Percentiles rank a stretch among this genome's conserved stretches.
Evolutionary conservation across 1,140 invertebrate species (phyloP).

Genomic region (fruit fly (Drosophila melanogaster)): Release_6_plus_ISO1_MT NT_037436.4:10718001-10718500

Average conservation of each 20-base stretch:
- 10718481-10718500: background rate
- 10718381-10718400: conserved; percentile 18
- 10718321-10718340: conserved; percentile 18
- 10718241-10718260: conserved; percentile 62
- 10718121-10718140: conserved; percentile 27
- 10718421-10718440: conserved; percentile 29
- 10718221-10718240: conserved; percentile 71
- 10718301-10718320: conserved; percentile 65
- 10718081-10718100: background rate
- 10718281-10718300: conserved; percentile 49
- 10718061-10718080: background rate
- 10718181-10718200: conserved; percentile 13
- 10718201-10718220: conserved; percentile 62
- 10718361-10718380: conserved; percentile 8
- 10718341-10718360: background rate
- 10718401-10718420: conserved; percentile 6
- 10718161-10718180: conserved; percentile 8
- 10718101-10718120: conserved; percentile 32
- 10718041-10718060: background rate
- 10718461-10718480: background rate
- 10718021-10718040: too few relatives aligned
- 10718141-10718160: conserved; percentile 31
- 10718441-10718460: background rate
- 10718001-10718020: too few relatives aligned
- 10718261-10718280: conserved; percentile 39